These are phyloP conservation scores for Xiphophorus maculatus DNA, from an alignment of 2,113 vertebrate genomes.

Conservation along the genomic window DNA sequence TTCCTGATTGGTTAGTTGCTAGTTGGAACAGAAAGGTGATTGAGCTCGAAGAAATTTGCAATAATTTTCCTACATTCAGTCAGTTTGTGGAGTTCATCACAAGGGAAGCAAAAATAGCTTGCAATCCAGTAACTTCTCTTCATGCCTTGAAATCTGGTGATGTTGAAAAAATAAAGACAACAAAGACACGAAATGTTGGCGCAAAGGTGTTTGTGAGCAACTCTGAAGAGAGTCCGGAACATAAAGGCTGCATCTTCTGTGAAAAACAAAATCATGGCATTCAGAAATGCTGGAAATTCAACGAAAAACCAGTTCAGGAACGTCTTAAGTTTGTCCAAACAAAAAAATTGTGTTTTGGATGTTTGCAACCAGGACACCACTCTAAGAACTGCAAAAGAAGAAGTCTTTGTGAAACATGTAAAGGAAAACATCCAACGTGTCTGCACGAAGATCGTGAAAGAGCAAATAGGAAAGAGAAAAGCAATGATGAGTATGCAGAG, in stretches of 20 bases:
- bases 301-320: too few relatives aligned
- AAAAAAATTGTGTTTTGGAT: constrained; percentile 32
- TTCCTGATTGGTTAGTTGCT: too few relatives aligned
- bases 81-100: too few relatives aligned
- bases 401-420: constrained; percentile 33
- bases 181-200: too few relatives aligned
- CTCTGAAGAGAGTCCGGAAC: too few relatives aligned
- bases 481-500: background rate
- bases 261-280: background rate
- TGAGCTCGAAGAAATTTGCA: too few relatives aligned
- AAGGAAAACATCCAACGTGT: constrained; percentile 27
- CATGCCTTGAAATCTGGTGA: too few relatives aligned
- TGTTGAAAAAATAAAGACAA: too few relatives aligned
- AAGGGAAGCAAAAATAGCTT: constrained; percentile 19
- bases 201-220: too few relatives aligned
- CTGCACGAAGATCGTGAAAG: constrained; percentile 22
- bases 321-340: constrained; percentile 29
- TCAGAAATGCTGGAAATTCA: too few relatives aligned
- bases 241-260: constrained; percentile 20
- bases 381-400: constrained; percentile 48
- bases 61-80: too few relatives aligned
- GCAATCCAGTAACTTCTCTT: constrained; percentile 48
- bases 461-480: background rate
- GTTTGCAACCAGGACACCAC: constrained; percentile 18
- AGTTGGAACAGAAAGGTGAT: too few relatives aligned